Evolutionary conservation across 2,797 vertebrate genomes (phyloP).

Genomic region (Aulostomus chinensis): DNA sequence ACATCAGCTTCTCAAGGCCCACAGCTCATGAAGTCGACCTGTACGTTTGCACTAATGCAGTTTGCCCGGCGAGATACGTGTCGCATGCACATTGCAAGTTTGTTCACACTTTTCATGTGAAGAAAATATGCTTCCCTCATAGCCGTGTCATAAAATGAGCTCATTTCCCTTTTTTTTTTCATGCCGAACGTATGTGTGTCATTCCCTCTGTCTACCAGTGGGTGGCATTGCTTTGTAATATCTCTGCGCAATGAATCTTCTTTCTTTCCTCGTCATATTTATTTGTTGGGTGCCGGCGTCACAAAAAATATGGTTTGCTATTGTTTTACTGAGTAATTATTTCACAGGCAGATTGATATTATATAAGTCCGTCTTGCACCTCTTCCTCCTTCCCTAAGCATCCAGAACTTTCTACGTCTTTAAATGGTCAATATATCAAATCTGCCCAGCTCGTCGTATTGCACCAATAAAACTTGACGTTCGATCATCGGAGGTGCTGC

Average conservation of each 20-base stretch:
- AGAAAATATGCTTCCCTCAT: background rate
- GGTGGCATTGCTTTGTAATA: conserved; percentile 54
- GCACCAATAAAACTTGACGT: background rate
- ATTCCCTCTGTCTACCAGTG: conserved; percentile 72
- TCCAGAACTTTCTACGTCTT: too few relatives aligned
- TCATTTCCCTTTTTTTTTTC: conserved; percentile 10
- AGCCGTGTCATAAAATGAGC: conserved; percentile 14
- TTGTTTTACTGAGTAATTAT: conserved; percentile 3
- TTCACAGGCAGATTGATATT: conserved; percentile 3
- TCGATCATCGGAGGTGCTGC: background rate
- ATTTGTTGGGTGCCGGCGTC: background rate
- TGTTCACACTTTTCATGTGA: background rate
- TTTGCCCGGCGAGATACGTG: conserved; percentile 28
- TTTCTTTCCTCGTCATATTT: conserved; percentile 17
- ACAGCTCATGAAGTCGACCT: conserved; percentile 25
- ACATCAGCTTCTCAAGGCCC: conserved; percentile 48
- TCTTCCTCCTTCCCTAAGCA: background rate
- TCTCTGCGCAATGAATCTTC: conserved; percentile 19
- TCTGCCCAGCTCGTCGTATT: conserved; percentile 3
- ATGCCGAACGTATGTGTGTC: conserved; percentile 33
- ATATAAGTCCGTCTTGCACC: background rate
- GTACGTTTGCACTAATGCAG: conserved; percentile 16
- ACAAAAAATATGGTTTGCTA: background rate
- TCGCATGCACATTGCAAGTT: conserved; percentile 17
- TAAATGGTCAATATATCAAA: too few relatives aligned